A percentile compares a stretch with the other conserved stretches of the same genome.
phyloP scores from a whole-genome alignment of 2,888 invertebrate genomes.

The Hofmannophila pseudospretella region DNA sequence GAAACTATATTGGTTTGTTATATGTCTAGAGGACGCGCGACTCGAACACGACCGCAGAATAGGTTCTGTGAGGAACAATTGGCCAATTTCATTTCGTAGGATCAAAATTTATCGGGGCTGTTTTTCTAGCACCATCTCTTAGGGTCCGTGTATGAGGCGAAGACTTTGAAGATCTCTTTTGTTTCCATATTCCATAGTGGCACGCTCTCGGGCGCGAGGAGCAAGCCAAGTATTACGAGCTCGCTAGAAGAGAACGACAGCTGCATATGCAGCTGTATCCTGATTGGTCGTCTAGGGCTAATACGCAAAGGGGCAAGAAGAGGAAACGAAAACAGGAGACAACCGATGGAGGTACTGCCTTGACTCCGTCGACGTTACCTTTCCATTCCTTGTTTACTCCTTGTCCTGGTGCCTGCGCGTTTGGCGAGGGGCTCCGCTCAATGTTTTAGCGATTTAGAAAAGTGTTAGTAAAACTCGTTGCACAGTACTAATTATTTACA shows the following conservation, averaged over 20 bases:
- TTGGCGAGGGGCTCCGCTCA: neutral
- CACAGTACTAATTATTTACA: no score
- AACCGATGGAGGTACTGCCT: conserved; percentile 95
- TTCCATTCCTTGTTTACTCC: conserved; percentile 17
- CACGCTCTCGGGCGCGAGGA: conserved; percentile 99
- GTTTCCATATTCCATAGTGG: conserved; percentile 88
- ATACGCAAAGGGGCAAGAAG: conserved; percentile 99
- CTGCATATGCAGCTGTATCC: conserved; percentile 99
- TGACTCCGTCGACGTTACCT: conserved; percentile 52
- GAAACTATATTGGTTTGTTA: conserved; percentile 77
- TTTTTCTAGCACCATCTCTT: conserved; percentile 82
- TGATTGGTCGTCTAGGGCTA: conserved; percentile 99
- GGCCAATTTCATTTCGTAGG: conserved; percentile 73
- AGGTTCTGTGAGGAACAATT: conserved; percentile 78
- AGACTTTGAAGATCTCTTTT: conserved; percentile 65
- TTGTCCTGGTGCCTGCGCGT: conserved; percentile 7
- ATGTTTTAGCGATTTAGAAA: no score
- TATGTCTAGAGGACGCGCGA: conserved; percentile 71
- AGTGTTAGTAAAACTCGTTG: no score
- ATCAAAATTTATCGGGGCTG: conserved; percentile 75
- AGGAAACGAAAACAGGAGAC: conserved; percentile 99
- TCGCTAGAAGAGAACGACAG: conserved; percentile 98
- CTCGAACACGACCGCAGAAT: conserved; percentile 71
- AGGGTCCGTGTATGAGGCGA: conserved; percentile 49
- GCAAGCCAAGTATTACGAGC: conserved; percentile 99